Evolutionary conservation across 1,140 invertebrate genomes (phyloP).

Genomic region (Stratiolaelaps scimitus): DNA sequence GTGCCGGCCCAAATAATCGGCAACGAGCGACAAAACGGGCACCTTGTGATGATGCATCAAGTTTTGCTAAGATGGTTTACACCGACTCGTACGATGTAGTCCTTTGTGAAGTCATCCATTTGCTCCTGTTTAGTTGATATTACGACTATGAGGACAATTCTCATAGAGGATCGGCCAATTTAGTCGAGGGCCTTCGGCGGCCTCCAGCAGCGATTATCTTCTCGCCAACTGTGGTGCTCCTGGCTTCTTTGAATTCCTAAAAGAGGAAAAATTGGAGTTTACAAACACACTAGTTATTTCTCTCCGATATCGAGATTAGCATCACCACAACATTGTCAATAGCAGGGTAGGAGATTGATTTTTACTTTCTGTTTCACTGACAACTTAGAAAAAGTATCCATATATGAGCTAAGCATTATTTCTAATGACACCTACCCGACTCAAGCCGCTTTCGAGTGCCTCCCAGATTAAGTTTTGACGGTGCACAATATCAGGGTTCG

Average conservation of each 20-base stretch:
- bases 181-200: background rate
- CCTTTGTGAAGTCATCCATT: too few species aligned
- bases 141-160: background rate
- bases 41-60: too few species aligned
- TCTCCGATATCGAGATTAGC: background rate
- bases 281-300: too few species aligned
- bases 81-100: too few species aligned
- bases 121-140: too few species aligned
- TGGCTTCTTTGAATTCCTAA: constrained; percentile 11
- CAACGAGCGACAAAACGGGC: too few species aligned
- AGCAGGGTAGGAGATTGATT: background rate
- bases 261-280: background rate
- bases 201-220: background rate
- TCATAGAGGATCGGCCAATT: background rate
- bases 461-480: constrained; percentile 21
- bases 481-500: constrained; percentile 9
- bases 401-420: background rate
- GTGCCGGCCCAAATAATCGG: too few species aligned
- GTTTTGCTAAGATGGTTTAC: too few species aligned
- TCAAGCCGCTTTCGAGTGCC: background rate
- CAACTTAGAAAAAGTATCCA: background rate
- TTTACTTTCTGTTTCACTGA: background rate
- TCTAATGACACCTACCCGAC: background rate
- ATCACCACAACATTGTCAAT: background rate
- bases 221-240: background rate